Conservation (phyloP, 2,797 vertebrate species). For the Agapornis canus region DNA sequence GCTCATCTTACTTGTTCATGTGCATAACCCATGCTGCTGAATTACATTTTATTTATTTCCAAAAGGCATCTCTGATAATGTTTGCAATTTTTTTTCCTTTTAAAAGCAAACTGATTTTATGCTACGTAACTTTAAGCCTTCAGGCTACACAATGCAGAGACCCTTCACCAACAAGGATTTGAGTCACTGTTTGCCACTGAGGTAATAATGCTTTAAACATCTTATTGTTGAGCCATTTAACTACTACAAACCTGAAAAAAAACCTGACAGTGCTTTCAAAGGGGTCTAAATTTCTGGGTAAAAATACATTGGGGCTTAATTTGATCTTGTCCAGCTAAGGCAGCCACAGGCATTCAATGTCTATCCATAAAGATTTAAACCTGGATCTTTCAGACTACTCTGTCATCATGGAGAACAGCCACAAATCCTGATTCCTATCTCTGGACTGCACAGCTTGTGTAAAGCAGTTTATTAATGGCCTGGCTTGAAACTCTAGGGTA, state of each 20-base stretch:
- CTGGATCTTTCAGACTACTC: not conserved
- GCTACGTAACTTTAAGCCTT: not conserved
- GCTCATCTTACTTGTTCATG: not conserved
- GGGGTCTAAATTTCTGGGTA: not conserved
- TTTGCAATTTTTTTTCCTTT: not conserved
- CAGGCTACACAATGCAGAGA: not conserved
- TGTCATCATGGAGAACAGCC: not conserved
- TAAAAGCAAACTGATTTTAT: not conserved
- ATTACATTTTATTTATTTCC: not conserved
- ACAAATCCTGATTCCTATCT: not conserved
- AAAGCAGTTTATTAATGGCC: not conserved
- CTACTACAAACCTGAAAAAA: not conserved
- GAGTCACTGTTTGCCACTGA: not conserved
- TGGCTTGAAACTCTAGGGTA: not conserved
- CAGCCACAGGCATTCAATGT: not conserved
- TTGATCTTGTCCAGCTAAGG: not conserved
- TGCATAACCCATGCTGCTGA: not conserved
- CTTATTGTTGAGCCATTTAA: not conserved
- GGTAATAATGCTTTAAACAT: not conserved
- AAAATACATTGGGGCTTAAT: not conserved
- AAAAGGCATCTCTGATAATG: not conserved
- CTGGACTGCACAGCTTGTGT: not conserved
- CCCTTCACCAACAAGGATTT: not conserved
- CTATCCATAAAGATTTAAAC: not conserved
- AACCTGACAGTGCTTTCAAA: not conserved